Base-by-base conservation (phyloP, 2,113 vertebrate species). In the Chinchilla lanigera region DNA sequence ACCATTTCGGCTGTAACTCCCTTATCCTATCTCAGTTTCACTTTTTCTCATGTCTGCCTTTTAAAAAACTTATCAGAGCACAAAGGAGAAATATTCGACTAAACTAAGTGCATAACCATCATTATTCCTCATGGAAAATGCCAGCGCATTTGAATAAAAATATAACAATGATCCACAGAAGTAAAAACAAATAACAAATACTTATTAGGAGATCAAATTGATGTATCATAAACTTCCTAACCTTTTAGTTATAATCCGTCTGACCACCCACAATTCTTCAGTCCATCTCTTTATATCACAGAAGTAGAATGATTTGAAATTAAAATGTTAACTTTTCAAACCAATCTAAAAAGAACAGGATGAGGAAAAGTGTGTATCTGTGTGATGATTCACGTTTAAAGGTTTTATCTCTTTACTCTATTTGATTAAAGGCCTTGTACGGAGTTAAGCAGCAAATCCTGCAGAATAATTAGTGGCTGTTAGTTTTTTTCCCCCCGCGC, bases 401-500 rank as follows among this genome's bases (percentile, higher is more conserved):
- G 92, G 54, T 84, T 94, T 98, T 14, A 89, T 80, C 97, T 98
- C 97, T 89, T 98, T 97, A 41, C 85, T 98, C 90, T 93, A 80
- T 97, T 95, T 97, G 93, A 96, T 93, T 91, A 97, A 4, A 98
- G 98, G 97, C 98, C 98, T 97, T 91, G 71, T 56, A 89, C 94
- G 86, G 92, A 98, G 84, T 92, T 95, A 98, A 93, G 91, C 97
- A 97, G 93, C 30, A 97, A 96, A 98, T 93, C 92, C 96, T 13
- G 92, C 84, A 98, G 93, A 96, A 96, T 97, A 97, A 96, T 96
- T 97, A 91, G 97, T 97, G 93, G 96, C 93, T 97, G 94, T 81
- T 94, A 90, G 71, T 82, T 88, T 81, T 81, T 84, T 80, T 54
- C 1, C 4, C 17, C 33, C 47, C 33, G 56, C 41, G 1, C 0